Base-by-base conservation (phyloP, 1,140 invertebrate species). In the Colletes gigas region DNA sequence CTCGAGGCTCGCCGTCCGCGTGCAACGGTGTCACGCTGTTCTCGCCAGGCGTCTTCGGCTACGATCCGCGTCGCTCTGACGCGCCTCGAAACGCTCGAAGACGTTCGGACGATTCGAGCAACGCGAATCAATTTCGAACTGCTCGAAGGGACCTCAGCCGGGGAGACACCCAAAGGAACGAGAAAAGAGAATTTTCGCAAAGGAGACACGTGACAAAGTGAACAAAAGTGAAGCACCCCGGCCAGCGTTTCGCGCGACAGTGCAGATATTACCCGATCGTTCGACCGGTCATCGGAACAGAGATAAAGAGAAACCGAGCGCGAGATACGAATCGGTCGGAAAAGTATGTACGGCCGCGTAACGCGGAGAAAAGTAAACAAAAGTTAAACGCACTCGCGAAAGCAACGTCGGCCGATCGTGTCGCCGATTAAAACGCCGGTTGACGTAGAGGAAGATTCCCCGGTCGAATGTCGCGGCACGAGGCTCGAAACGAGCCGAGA, bases 161-260 rank as follows among this genome's bases (percentile, higher is more conserved):
- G 30, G 1, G 30, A 30, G 30, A 30, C 30, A 30, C 30, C 30
- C 30, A 30, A 30, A 2, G 30, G 30, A 30, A 30, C 30, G 30
- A 30, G 30, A 30, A 30, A 30, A 30, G 30, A 30, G 30, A 30
- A 30, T 30, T 30, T 30, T 30, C 30, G 30, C 30, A 30, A 30
- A 30, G 21, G 21, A 66, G 65, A 75, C 83, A 85, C 83, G 83
- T 85, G 83, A 85, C 83, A 84, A 30, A 78, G 83, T 85, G 83
- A 30, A 30, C n/a, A 76, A 71, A 52, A 85, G 83, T 85, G 82
- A 63, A 75, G 19, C 12, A 30, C 30, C 30, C 30, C 30, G 30
- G 30, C 30, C 30, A 30, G n/a, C 15, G 4, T 21, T 30, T 30
- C 30, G 30, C 30, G 30, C 14, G 74, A 44, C 47, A 39, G 57